Evolutionary conservation across 2,888 invertebrate genomes (phyloP).

Genomic region (Sceliomorpha sp.): DNA sequence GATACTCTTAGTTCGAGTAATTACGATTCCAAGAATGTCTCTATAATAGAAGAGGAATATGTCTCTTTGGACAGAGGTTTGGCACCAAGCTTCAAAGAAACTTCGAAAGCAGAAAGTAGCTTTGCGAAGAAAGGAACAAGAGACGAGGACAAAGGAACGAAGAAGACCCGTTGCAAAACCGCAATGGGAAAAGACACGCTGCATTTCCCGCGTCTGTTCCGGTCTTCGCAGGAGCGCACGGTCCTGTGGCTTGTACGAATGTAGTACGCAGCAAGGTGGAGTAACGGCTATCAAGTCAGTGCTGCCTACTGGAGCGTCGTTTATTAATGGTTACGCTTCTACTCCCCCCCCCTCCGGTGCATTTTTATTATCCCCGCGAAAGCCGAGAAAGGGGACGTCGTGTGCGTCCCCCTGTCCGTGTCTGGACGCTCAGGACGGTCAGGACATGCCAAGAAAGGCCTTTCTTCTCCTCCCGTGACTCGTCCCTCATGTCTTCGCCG

Average conservation of each 20-base stretch:
- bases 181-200: constrained; percentile 35
- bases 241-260: constrained; percentile 13
- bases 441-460: background rate
- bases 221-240: background rate
- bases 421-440: too few species aligned
- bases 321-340: constrained; percentile 47
- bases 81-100: too few species aligned
- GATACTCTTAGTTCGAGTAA: too few species aligned
- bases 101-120: too few species aligned
- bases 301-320: constrained; percentile 48
- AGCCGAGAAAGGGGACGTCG: background rate
- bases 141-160: constrained; percentile 40
- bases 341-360: constrained; percentile 13
- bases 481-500: constrained; percentile 17
- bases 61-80: too few species aligned
- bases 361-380: constrained; percentile 8
- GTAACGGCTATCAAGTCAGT: constrained; percentile 24
- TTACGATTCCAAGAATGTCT: too few species aligned
- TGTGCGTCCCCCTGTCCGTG: too few species aligned
- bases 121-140: constrained; percentile 11
- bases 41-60: too few species aligned
- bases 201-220: constrained; percentile 26
- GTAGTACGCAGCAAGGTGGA: constrained; percentile 26
- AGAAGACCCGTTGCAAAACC: constrained; percentile 36
- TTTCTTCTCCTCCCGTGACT: background rate